Evolutionary conservation across 1,140 invertebrate species (phyloP).

Genomic region (Lineus longissimus): DNA sequence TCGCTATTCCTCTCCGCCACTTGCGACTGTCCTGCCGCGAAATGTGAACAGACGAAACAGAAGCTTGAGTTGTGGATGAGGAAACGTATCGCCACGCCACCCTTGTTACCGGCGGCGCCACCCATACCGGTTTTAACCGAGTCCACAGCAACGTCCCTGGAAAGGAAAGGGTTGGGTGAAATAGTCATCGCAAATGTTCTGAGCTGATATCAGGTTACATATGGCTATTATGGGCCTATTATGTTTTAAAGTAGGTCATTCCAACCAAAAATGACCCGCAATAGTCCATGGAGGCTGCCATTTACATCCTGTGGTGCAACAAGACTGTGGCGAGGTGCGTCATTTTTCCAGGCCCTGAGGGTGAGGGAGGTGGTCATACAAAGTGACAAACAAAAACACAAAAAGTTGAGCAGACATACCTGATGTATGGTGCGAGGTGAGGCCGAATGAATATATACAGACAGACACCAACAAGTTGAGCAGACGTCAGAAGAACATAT

Average conservation of each 20-base stretch:
- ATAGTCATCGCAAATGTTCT: too few species aligned
- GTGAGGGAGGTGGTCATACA: too few species aligned
- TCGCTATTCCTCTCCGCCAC: slow-evolving; percentile 93
- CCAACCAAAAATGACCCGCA: too few species aligned
- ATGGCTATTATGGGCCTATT: too few species aligned
- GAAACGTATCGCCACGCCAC: slow-evolving; percentile 90
- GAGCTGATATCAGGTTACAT: too few species aligned
- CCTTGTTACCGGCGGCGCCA: slow-evolving; percentile 89
- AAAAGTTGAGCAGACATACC: slow-evolving; percentile 41
- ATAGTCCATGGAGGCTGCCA: too few species aligned
- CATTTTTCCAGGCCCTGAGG: too few species aligned
- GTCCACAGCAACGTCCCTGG: slow-evolving; percentile 84
- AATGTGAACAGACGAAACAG: slow-evolving; percentile 98
- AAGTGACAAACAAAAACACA: too few species aligned
- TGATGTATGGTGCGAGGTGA: slow-evolving; percentile 77
- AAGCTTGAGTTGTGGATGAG: slow-evolving; percentile 87
- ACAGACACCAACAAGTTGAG: slow-evolving; percentile 97
- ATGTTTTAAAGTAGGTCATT: too few species aligned
- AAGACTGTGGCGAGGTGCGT: too few species aligned
- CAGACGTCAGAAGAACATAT: slow-evolving; percentile 89
- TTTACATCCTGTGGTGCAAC: too few species aligned
- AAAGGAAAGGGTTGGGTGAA: slow-evolving; percentile 26
- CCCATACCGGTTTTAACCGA: slow-evolving; percentile 97
- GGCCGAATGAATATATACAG: slow-evolving; percentile 91
- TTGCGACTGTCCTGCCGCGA: slow-evolving; percentile 96